phyloP scores from a whole-genome alignment of 2,797 vertebrate genomes.

The Malacoctenus gilli region DNA sequence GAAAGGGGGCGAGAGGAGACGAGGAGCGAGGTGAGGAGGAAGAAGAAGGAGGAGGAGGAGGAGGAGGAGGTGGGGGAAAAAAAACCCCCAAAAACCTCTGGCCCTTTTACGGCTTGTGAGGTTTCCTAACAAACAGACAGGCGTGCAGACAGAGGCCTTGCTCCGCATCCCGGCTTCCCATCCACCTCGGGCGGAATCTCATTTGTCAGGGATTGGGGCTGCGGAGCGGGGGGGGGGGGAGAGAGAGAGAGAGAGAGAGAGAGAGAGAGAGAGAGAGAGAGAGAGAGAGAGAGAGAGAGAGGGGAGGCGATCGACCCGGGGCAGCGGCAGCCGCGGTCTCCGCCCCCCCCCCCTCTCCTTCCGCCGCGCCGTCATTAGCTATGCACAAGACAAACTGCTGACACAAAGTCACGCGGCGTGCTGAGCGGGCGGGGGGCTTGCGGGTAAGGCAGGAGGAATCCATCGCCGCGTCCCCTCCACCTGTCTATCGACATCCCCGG shows the following conservation, averaged over 20 bases:
- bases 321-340: conserved; percentile 69
- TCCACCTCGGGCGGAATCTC: conserved; percentile 81
- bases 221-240: conserved; percentile 77
- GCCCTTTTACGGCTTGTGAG: conserved; percentile 50
- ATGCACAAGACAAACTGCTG: conserved; percentile 93
- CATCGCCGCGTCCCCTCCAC: conserved; percentile 69
- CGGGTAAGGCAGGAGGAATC: conserved; percentile 72
- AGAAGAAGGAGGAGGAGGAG: conserved; percentile 3
- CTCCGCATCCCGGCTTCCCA: conserved; percentile 59
- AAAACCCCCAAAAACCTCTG: conserved; percentile 43
- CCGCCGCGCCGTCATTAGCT: conserved; percentile 84
- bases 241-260: conserved; percentile 60
- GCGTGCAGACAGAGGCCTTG: conserved; percentile 62
- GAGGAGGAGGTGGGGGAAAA: neutral
- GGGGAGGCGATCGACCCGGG: conserved; percentile 63
- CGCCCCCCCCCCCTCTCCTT: conserved; percentile 62
- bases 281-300: too few relatives aligned
- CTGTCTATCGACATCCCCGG: conserved; percentile 73
- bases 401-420: conserved; percentile 83
- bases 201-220: conserved; percentile 86
- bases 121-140: conserved; percentile 57
- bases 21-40: conserved; percentile 21
- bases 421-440: conserved; percentile 73
- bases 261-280: too few relatives aligned
- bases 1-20: conserved; percentile 6